Base-by-base conservation (phyloP, 92 coral and sea anemone genomes). In the Pocillopora grandis region DNA sequence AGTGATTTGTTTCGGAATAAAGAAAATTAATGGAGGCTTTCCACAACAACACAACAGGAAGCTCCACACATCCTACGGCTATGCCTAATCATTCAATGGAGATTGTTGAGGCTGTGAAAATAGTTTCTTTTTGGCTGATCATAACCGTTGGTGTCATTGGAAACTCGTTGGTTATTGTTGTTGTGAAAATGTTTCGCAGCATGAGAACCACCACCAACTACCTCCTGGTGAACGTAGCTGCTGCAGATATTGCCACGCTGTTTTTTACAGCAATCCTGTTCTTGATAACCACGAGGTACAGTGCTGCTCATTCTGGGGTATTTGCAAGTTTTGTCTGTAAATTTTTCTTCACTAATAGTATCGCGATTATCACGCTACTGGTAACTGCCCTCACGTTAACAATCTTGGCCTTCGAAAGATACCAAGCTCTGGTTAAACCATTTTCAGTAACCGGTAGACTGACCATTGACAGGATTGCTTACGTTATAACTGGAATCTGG, bases 391-490 rank as follows among this genome's bases (percentile, higher is more conserved):
- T 89, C 77, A 93, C 98, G 52, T 81, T 93, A 1, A 85, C 93
- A 8, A 37, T 89, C 18, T 81, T 93, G 0, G 88, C 98, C 0
- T 71, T 93, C 27, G 95, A 91, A 78, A 85, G 98, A 37, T 91
- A 91, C 85, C 85, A 90, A 49, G 98, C 95, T 19, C 70, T 93
- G 62, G 72, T 93, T 14, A 91, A 89, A 75, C 98, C 98, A 3
- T 58, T 93, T 65, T 21, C 57, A 57, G 60, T 69, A 33, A 73
- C 79, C 8, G 81, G 88, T 36, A 83, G 95, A 9, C 79, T 93
- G 15, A 92, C 88, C 18, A 58, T 61, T 27, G 93, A 89, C 9
- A 93, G 67, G 20, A 89, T 93, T 10, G 84, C 80, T 27, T 91
- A 89, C 65, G 92, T 88, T 58, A 82, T 93, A 4, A 85, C 80